phyloP scores from a whole-genome alignment of 2,888 invertebrate genomes.

The Fissipunctia ypsillon region DNA sequence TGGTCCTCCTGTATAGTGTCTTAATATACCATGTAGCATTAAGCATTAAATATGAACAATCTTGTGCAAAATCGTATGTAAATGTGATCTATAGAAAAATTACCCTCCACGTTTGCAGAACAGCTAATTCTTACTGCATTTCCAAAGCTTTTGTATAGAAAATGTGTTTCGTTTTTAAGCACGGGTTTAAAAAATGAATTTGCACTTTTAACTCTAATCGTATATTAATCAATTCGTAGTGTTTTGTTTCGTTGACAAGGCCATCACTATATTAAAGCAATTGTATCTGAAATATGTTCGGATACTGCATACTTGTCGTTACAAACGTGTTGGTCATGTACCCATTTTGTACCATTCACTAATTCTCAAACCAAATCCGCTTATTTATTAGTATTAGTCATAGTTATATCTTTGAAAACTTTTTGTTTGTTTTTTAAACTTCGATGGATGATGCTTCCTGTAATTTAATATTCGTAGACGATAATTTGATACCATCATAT shows the following conservation, averaged over 20 bases:
- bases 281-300: slow-evolving; percentile 28
- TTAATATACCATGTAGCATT: no score
- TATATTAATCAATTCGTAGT: neutral
- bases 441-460: neutral
- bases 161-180: no score
- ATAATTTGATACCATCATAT: neutral
- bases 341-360: slow-evolving; percentile 37
- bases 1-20: neutral
- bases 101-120: neutral
- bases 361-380: slow-evolving; percentile 38
- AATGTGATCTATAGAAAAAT: neutral
- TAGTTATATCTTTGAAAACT: slow-evolving; percentile 4
- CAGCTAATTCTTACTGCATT: neutral
- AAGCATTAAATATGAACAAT: neutral
- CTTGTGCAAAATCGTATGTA: neutral
- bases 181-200: no score
- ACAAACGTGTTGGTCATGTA: slow-evolving; percentile 48
- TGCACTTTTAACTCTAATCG: neutral
- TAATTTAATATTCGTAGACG: neutral
- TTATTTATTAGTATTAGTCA: slow-evolving; percentile 21
- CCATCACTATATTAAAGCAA: slow-evolving; percentile 13
- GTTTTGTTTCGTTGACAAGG: slow-evolving; percentile 34
- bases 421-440: neutral
- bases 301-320: slow-evolving; percentile 34
- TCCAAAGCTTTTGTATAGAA: neutral